These are phyloP conservation scores for Eupithecia inturbata DNA, from an alignment of 2,888 invertebrate species.

Conservation along the genomic window DNA sequence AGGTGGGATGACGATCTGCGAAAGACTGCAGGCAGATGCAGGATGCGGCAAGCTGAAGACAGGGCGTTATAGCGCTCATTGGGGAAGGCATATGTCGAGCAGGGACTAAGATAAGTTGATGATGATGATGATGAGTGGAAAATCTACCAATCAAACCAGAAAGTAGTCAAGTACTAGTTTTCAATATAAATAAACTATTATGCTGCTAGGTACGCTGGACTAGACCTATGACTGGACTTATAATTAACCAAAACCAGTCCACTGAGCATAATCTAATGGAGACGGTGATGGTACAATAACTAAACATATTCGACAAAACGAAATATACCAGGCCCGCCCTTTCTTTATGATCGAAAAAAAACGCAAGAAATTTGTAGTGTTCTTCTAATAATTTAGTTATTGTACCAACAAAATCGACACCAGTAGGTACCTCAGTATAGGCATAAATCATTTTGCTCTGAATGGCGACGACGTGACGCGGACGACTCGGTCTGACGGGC, in stretches of 20 bases:
- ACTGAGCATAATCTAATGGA: neutral
- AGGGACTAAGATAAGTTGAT: too few species aligned
- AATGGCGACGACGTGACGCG: neutral
- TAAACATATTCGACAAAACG: neutral
- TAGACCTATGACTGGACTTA: neutral
- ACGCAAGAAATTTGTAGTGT: neutral
- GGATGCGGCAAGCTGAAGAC: too few species aligned
- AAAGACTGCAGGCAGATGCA: too few species aligned
- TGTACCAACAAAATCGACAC: neutral
- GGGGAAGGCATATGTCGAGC: too few species aligned
- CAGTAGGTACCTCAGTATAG: neutral
- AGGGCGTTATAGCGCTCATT: too few species aligned
- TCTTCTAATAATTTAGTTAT: neutral
- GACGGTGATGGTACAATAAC: neutral
- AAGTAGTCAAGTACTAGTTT: neutral
- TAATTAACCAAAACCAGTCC: neutral
- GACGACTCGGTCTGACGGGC: constrained; percentile 42
- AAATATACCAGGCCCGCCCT: neutral
- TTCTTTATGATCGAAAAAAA: neutral
- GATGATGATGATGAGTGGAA: too few species aligned
- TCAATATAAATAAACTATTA: neutral
- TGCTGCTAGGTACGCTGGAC: neutral
- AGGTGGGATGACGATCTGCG: too few species aligned
- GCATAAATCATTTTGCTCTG: neutral
- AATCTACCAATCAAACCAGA: neutral